phyloP scores from a whole-genome alignment of 1,140 invertebrate species.

The Zaprionus gabonicus region DNA sequence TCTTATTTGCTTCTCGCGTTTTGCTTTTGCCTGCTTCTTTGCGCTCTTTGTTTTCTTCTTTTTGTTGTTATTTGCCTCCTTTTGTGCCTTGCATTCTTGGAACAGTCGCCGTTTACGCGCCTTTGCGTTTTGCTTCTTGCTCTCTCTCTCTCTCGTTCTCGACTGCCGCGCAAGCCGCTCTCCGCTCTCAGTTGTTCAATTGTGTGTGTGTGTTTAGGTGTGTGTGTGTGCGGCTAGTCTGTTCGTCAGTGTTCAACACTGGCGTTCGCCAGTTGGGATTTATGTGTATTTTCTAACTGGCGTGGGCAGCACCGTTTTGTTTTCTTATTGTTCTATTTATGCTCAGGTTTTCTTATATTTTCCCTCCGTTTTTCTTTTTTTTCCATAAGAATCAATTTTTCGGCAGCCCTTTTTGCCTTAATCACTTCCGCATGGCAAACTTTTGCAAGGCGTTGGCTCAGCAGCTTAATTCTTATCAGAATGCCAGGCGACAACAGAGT shows the following conservation, averaged over 20 bases:
- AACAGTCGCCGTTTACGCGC: constrained; percentile 61
- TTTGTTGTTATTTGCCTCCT: constrained; percentile 77
- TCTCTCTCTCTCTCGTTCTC: constrained; percentile 29
- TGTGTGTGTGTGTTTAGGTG: constrained; percentile 46
- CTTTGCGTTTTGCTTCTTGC: constrained; percentile 48
- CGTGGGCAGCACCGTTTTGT: constrained; percentile 58
- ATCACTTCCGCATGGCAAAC: constrained; percentile 66
- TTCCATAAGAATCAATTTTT: constrained; percentile 56
- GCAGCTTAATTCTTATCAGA: constrained; percentile 45
- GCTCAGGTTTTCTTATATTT: background rate
- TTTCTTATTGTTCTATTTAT: constrained; percentile 14
- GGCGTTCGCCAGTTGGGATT: constrained; percentile 56
- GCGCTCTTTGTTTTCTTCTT: constrained; percentile 57
- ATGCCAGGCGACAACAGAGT: constrained; percentile 19
- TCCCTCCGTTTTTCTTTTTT: constrained; percentile 14
- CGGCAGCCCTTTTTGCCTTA: constrained; percentile 49
- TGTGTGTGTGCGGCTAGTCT: constrained; percentile 37
- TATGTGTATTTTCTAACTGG: constrained; percentile 72
- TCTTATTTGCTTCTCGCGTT: constrained; percentile 76
- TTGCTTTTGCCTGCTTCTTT: constrained; percentile 49
- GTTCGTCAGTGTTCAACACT: constrained; percentile 59
- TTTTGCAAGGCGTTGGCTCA: constrained; percentile 54
- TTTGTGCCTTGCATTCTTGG: constrained; percentile 73
- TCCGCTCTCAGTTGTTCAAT: constrained; percentile 62
- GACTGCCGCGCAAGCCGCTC: constrained; percentile 69